Conservation (phyloP, 2,113 vertebrate genomes). For the Bostrychus sinensis region DNA sequence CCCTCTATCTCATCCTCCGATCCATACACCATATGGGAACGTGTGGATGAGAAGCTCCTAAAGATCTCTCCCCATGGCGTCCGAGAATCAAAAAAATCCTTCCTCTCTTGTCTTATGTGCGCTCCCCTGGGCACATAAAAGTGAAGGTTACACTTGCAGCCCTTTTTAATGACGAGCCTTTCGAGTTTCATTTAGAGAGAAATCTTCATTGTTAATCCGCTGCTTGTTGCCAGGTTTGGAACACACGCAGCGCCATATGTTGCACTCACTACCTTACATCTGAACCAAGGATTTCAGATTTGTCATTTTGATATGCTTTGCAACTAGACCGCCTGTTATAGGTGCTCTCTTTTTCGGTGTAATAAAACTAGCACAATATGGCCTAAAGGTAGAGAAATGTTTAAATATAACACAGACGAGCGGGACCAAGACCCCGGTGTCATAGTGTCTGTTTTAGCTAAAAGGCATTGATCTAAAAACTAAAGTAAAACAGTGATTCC, state of each 20-base stretch:
- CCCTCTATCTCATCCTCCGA: constrained; percentile 64
- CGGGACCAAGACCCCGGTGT: neutral
- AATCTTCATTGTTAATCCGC: constrained; percentile 60
- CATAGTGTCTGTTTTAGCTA: constrained; percentile 5
- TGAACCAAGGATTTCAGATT: constrained; percentile 59
- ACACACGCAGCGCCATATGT: constrained; percentile 55
- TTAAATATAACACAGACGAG: neutral
- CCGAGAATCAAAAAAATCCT: constrained; percentile 62
- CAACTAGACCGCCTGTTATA: constrained; percentile 30
- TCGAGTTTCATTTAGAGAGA: constrained; percentile 54
- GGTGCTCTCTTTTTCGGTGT: constrained; percentile 34
- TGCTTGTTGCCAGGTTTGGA: constrained; percentile 65
- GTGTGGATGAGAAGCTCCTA: constrained; percentile 73
- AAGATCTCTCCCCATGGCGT: constrained; percentile 66
- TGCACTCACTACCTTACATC: constrained; percentile 46
- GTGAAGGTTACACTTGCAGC: constrained; percentile 75
- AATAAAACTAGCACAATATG: constrained; percentile 1
- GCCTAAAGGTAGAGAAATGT: constrained; percentile 3
- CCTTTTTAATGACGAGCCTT: constrained; percentile 57
- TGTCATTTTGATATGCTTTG: constrained; percentile 53
- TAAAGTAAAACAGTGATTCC: no score
- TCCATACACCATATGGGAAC: constrained; percentile 81
- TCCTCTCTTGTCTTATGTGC: constrained; percentile 53
- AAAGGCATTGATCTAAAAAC: neutral
- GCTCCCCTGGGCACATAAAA: constrained; percentile 74